Evolutionary conservation across 2,113 vertebrate species (phyloP).

Genomic region (Bettongia penicillata): DNA sequence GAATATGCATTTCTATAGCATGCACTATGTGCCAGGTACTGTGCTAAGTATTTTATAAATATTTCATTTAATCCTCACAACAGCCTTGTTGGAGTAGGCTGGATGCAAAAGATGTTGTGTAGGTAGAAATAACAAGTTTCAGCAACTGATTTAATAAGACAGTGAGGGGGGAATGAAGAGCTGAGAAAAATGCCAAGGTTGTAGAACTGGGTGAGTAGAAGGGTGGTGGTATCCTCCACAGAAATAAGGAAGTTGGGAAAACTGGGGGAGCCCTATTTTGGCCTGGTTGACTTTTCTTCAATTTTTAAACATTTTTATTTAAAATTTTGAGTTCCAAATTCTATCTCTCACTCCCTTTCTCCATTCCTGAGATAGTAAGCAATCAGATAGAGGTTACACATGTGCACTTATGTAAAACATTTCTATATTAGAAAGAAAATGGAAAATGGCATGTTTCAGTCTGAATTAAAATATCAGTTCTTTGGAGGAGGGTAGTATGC

Average conservation of each 20-base stretch:
- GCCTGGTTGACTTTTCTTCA: too few relatives aligned
- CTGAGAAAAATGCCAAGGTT: background rate
- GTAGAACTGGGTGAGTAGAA: background rate
- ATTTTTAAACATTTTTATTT: too few relatives aligned
- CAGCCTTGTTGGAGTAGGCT: background rate
- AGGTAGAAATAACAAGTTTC: background rate
- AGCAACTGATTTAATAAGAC: background rate
- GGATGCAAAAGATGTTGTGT: background rate
- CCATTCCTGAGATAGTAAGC: too few relatives aligned
- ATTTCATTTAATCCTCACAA: background rate
- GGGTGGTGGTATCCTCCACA: background rate
- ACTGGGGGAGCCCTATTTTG: too few relatives aligned
- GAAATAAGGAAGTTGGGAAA: background rate
- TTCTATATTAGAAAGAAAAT: too few relatives aligned
- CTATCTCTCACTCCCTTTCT: too few relatives aligned
- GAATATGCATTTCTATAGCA: background rate
- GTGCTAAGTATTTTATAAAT: background rate
- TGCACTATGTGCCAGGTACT: background rate
- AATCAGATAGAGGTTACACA: too few relatives aligned
- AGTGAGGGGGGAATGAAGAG: background rate
- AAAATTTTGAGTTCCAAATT: too few relatives aligned
- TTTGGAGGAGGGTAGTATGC: too few relatives aligned
- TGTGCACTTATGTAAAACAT: too few relatives aligned
- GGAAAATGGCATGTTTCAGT: too few relatives aligned
- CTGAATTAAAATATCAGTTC: too few relatives aligned